These are phyloP conservation scores for Carpatolechia fugitivella DNA, from an alignment of 2,888 invertebrate species.

Conservation along the genomic window DNA sequence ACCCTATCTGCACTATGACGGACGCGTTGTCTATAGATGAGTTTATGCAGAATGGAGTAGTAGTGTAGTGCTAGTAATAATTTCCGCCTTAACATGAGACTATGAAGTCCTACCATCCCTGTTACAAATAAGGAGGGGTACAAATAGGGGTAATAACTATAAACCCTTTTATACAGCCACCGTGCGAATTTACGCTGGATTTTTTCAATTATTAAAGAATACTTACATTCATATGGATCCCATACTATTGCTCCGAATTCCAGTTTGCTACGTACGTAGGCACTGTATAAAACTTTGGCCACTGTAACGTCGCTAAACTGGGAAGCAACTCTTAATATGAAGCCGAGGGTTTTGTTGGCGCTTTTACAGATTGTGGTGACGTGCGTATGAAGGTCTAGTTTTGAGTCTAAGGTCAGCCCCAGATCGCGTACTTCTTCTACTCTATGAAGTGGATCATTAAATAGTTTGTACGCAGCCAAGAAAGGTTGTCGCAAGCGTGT, in stretches of 20 bases:
- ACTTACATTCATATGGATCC: constrained; percentile 14
- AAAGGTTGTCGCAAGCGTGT: no score
- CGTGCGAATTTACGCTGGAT: constrained; percentile 14
- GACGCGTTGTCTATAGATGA: background rate
- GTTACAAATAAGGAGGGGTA: constrained; percentile 11
- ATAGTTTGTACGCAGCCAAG: no score
- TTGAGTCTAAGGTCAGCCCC: no score
- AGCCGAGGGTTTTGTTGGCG: no score
- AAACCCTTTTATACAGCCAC: constrained; percentile 10
- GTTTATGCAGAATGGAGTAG: background rate
- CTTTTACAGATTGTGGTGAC: no score
- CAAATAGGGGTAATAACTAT: constrained; percentile 14
- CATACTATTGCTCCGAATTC: constrained; percentile 14
- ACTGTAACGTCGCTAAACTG: background rate
- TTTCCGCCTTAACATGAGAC: constrained; percentile 6
- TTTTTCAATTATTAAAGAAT: background rate
- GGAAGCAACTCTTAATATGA: constrained; percentile 1
- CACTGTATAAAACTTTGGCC: constrained; percentile 6
- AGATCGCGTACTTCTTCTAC: no score
- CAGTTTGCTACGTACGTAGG: constrained; percentile 13
- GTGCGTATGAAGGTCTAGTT: no score
- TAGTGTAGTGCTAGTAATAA: no score
- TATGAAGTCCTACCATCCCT: constrained; percentile 12
- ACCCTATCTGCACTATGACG: background rate
- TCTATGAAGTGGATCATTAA: no score